Percentiles rank a stretch among this genome's conserved stretches.
phyloP scores from a whole-genome alignment of 2,113 vertebrate genomes.

The Amazona guildingii region DNA sequence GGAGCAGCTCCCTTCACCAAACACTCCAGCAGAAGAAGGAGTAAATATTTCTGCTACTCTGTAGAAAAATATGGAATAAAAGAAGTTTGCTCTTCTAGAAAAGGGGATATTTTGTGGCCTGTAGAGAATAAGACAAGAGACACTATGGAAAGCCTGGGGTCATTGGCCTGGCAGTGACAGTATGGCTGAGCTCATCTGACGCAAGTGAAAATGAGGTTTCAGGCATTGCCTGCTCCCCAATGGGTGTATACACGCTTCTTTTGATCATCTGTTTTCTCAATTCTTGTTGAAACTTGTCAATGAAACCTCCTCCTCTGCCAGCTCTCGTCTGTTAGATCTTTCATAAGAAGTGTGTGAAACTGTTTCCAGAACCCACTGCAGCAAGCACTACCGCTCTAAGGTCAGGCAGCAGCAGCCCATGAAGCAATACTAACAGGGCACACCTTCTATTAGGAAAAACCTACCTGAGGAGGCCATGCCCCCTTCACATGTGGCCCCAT shows the following conservation, averaged over 20 bases:
- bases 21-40: background rate
- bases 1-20: background rate
- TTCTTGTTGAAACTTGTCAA: constrained; percentile 4
- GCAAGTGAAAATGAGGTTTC: background rate
- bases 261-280: background rate
- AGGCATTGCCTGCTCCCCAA: background rate
- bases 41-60: background rate
- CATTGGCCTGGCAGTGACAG: background rate
- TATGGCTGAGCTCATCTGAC: background rate
- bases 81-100: background rate
- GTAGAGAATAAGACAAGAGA: background rate
- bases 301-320: background rate
- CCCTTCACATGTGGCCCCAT: fast-evolving
- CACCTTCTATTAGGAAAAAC: background rate
- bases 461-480: background rate
- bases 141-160: background rate
- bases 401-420: background rate
- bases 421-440: background rate
- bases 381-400: background rate
- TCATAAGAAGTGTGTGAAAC: background rate
- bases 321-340: background rate
- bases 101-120: background rate
- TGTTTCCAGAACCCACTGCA: background rate
- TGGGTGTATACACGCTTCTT: background rate
- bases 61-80: background rate